Base-by-base conservation (phyloP, 2,797 vertebrate species). In the Pangasius mekongensis region DNA sequence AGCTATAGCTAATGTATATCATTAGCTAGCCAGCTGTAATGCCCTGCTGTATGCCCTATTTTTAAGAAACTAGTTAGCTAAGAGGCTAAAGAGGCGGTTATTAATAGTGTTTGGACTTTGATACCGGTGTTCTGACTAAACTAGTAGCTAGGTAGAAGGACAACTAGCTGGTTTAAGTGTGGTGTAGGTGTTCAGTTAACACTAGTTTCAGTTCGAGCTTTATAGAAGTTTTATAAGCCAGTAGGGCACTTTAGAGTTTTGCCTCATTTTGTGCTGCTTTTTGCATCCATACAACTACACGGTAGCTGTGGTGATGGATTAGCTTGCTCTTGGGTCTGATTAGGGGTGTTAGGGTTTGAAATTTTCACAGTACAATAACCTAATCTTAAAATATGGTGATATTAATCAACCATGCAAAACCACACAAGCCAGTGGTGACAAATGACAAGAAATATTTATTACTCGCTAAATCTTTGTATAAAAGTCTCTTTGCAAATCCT, bases 81-180 rank as follows among this genome's bases (percentile, higher is more conserved):
- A 9, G 7, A n/a, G 47, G 64, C 14, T 83, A 83, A 83, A 30
- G 1, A 49, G 14, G 82, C 18, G 43, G 36, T 69, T 30, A 33
- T 54, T 69, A 24, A 13, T 52, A 84, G 47, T 18, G 2, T 52
- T 20, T 84, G 83, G 39, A 84, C 64, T 82, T 84, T 84, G 62
- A 52, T 67, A 16, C 39, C 27, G 58, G 39, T 49, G 13, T 64
- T 27, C 5, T 43, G 82, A 47, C 20, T 67, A 24, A 66, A 54
- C 47, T 33, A 56, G 30, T 36, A 69, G 64, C 83, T 54, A 14
- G 47, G n/a, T 0, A 36, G 49, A 33, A 67, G 7, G 16, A 30
- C 3, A 13, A 13, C 27, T 33, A 62, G 33, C 49, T 78, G 33
- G 3, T 0, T 20, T 47, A 9, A 83, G 16, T 18, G n/a, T 83